Base-by-base conservation (phyloP, 2,888 invertebrate genomes). In the Dugesia japonica region DNA sequence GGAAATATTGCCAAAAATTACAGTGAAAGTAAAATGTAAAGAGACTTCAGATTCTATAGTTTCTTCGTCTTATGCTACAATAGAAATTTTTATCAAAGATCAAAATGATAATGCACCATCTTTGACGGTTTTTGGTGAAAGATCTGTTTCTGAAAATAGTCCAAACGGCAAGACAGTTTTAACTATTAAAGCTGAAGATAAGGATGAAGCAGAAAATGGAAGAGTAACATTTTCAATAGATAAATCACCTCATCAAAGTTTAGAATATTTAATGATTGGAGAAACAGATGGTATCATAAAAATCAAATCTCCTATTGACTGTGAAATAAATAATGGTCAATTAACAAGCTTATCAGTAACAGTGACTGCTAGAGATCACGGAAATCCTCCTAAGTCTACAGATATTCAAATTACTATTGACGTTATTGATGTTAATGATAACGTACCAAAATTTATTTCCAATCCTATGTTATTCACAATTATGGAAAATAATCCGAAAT, bases 381-480 rank as follows among this genome's bases (percentile, higher is more conserved):
- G 71, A n/a, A 31, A 4, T 27, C 1, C 1, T 28, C 72, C 27
- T 7, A 76, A 20, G 9, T 26, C 76, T 26, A 28, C 71, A 15
- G 26, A 23, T 28, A 1, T 74, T 4, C 9, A 4, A 28, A 15
- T 76, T 75, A n/a, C 20, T 7, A 73, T 76, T 17, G 9, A 1
- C n/a, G 26, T 76, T 7, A 71, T 15, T 1, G 76, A 76, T 27
- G 71, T 23, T 7, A 76, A 76, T 26, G 76, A 76, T 26, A 72
- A 76, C 26, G 7, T 28, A 17, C 76, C 76, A 7, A 28, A 20
- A 20, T 76, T 76, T 33, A 23, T 9, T 1, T 28, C n/a, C 17
- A 76, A 76, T 76, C 15, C 74, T 15, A 76, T 76, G 23, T 1
- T 23, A 9, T 73, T 76, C 23, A 74, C 17, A 1, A 20, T 76